Evolutionary conservation across 2,888 invertebrate species (phyloP).

Genomic region (Spilarctia lutea): DNA sequence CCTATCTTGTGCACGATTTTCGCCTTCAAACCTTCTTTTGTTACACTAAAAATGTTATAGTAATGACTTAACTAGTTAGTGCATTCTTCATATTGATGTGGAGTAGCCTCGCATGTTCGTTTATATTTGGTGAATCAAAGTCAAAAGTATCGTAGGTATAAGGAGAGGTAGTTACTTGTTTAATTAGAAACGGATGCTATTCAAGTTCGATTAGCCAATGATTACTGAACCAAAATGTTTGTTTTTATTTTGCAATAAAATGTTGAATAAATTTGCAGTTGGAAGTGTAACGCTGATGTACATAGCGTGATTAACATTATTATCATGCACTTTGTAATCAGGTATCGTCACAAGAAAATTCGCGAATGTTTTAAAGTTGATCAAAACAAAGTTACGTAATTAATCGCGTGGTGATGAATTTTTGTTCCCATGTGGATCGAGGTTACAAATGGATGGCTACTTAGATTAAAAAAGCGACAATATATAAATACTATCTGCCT

Average conservation of each 20-base stretch:
- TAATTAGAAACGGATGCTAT: conserved; percentile 4
- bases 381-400: conserved; percentile 26
- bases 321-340: conserved; percentile 13
- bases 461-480: conserved; percentile 53
- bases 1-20: conserved; percentile 48
- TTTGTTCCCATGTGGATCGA: conserved; percentile 20
- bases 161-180: neutral
- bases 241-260: neutral
- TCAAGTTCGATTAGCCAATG: neutral
- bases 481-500: conserved; percentile 26
- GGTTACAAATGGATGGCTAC: conserved; percentile 55
- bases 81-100: conserved; percentile 16
- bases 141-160: conserved; percentile 6
- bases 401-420: conserved; percentile 24
- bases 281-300: neutral
- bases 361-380: conserved; percentile 28
- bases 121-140: conserved; percentile 6
- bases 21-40: conserved; percentile 63
- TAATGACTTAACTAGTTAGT: conserved; percentile 15
- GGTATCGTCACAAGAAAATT: conserved; percentile 17
- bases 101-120: conserved; percentile 3
- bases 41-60: conserved; percentile 57
- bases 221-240: neutral
- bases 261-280: conserved; percentile 5
- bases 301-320: neutral